Conservation (phyloP, 2,797 vertebrate species). For the Tenualosa ilisha region DNA sequence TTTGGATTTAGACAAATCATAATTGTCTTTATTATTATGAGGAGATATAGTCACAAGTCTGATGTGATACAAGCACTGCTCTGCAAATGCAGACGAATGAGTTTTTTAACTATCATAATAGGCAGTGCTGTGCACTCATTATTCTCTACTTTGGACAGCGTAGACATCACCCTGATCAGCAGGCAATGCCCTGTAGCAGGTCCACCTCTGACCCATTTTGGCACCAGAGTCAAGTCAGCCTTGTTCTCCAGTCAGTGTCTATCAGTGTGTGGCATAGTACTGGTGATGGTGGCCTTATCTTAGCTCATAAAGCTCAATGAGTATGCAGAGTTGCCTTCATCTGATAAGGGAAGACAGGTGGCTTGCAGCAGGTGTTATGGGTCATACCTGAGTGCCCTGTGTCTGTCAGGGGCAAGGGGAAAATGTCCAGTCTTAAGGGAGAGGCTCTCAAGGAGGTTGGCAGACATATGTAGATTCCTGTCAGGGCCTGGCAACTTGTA, state of each 20-base stretch:
- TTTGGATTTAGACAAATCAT: no score
- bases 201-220: no score
- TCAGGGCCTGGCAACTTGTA: background rate
- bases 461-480: slow-evolving; percentile 4
- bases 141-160: background rate
- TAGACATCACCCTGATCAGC: background rate
- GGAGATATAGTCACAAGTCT: no score
- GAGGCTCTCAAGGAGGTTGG: background rate
- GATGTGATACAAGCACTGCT: background rate
- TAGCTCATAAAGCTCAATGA: background rate
- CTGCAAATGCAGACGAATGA: background rate
- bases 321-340: background rate
- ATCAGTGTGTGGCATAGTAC: no score
- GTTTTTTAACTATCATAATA: background rate
- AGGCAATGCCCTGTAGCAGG: background rate
- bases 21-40: no score
- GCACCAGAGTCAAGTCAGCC: no score
- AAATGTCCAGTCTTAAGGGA: background rate
- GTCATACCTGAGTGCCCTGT: background rate
- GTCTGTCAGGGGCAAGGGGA: background rate
- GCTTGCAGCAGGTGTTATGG: background rate
- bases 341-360: slow-evolving; percentile 8
- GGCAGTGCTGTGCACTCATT: background rate
- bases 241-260: no score
- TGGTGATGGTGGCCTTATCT: background rate